Percentiles rank a stretch among this genome's conserved stretches.
Conservation (phyloP, 2,888 invertebrate genomes). For the Eueremaeus valkanovi region DNA sequence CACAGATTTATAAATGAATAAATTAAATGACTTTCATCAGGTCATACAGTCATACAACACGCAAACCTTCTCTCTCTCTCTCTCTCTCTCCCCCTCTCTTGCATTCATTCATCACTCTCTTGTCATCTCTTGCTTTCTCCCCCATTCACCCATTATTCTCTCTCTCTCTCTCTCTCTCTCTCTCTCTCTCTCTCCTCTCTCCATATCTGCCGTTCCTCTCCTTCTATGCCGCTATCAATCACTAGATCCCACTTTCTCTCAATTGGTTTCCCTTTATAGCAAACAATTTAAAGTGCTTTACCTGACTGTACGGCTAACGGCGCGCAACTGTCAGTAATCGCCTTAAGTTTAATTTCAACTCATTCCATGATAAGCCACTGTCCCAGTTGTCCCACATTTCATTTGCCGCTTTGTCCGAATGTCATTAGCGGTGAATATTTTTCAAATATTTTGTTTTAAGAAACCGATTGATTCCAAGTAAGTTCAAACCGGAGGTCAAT, state of each 20-base stretch:
- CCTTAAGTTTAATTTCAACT: constrained; percentile 20
- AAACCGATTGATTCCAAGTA: constrained; percentile 23
- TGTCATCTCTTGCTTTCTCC: constrained; percentile 1
- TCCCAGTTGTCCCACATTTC: background rate
- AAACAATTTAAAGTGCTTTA: constrained; percentile 2
- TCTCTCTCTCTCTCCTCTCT: background rate
- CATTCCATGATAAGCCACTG: background rate
- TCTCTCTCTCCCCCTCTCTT: background rate
- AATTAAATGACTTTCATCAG: constrained; percentile 15
- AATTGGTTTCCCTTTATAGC: background rate
- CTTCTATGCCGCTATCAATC: background rate
- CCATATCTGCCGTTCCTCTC: background rate
- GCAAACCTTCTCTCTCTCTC: background rate
- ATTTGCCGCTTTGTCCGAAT: background rate
- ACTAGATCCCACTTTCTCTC: background rate
- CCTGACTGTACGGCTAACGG: background rate
- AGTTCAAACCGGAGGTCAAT: background rate
- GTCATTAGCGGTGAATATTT: constrained; percentile 23
- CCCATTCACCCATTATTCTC: background rate
- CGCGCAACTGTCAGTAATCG: constrained; percentile 9
- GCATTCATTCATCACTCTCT: background rate
- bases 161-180: constrained; percentile 7
- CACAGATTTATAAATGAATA: constrained; percentile 32
- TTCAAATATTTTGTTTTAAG: background rate
- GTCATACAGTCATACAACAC: constrained; percentile 26